Base-by-base conservation (phyloP, 2,888 invertebrate species). In the Drosophila koepferae region DNA sequence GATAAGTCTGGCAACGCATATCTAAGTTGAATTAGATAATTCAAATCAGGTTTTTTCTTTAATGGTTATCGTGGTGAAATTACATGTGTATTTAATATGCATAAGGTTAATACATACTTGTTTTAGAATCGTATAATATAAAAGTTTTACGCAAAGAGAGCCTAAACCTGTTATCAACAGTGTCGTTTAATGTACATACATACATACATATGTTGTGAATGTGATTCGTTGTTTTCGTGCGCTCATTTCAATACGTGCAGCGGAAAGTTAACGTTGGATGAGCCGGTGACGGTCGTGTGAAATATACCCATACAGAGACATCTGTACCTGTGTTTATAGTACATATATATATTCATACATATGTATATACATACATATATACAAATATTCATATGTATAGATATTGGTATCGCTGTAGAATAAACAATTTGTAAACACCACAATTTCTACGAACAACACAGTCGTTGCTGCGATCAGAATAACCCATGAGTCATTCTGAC, bases 401-500 rank as follows among this genome's bases (percentile, higher is more conserved):
- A 65, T 46, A 60, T 77, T 44, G 55, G 55, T 59, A 74, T 64
- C n/a, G 43, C 8, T 68, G 62, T 70, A 76, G 67, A 86, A 71
- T 82, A 88, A 90, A 89, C 81, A 87, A 71, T 51, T 64, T 65
- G 31, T 44, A 51, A 66, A 53, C 41, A 55, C 56, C 56, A 55
- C 43, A 51, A 74, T 65, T 80, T 71, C 74, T 44, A 34, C 61
- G 66, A 74, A 74, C 48, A 59, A 67, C 55, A 63, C 64, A 60
- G 14, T 46, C 38, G 48, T 31, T 53, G 28, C 38, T 63, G 34
- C 68, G 62, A 53, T 77, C 77, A 58, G 74, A 90, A 90, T 82
- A 85, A 86, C 90, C 90, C 90, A 89, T 85, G 84, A 90, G 71
- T 85, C 84, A 85, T 16, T 70, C 46, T 74, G 72, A 84, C 69